Evolutionary conservation across 2,113 vertebrate genomes (phyloP).

Genomic region (Lepus timidus): DNA sequence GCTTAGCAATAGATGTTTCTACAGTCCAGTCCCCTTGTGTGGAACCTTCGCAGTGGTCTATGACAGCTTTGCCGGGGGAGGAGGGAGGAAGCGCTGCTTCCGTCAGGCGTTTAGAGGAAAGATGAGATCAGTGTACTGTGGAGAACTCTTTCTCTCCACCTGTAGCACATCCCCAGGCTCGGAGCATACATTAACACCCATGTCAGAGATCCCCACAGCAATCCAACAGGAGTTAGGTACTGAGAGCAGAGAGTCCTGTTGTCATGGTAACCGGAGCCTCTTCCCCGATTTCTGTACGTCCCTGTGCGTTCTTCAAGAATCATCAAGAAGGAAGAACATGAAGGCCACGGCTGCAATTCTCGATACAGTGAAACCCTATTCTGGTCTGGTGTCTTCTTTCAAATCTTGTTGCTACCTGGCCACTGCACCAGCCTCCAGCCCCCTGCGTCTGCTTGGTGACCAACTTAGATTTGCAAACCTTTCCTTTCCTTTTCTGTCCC

Average conservation of each 20-base stretch:
- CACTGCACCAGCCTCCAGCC: no score
- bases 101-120: constrained; percentile 37
- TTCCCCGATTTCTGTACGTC: neutral
- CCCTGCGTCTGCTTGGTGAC: neutral
- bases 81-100: neutral
- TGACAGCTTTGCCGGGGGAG: constrained; percentile 10
- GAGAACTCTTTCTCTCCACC: constrained; percentile 35
- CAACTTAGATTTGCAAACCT: neutral
- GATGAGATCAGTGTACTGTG: neutral
- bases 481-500: neutral
- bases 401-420: neutral
- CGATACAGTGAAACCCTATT: neutral
- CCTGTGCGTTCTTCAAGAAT: neutral
- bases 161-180: constrained; percentile 33
- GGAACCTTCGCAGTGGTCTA: neutral
- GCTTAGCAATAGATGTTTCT: constrained; percentile 5
- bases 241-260: neutral
- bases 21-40: neutral
- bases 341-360: neutral
- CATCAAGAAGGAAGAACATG: constrained; percentile 29
- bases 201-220: constrained; percentile 14
- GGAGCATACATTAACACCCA: neutral
- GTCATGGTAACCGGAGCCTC: constrained; percentile 40
- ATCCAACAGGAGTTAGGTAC: neutral
- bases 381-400: neutral